Conservation (phyloP, 2,113 vertebrate species). For the Murina feae region DNA sequence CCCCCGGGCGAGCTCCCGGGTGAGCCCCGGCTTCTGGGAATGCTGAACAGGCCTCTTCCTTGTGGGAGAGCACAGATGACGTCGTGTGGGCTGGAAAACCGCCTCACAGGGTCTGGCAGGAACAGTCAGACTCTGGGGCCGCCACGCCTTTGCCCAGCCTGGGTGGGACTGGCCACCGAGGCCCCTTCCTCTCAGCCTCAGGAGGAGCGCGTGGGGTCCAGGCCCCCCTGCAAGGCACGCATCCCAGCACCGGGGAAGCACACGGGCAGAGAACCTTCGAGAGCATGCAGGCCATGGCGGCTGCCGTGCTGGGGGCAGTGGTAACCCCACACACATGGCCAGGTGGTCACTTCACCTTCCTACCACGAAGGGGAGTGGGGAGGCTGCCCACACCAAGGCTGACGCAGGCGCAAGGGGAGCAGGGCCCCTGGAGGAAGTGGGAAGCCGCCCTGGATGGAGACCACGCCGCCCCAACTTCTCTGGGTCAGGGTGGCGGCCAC, state of each 20-base stretch:
- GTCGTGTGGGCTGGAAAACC: fast-evolving
- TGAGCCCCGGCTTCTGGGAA: neutral
- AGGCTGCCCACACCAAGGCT: neutral
- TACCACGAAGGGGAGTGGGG: neutral
- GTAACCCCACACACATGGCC: fast-evolving
- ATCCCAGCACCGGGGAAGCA: fast-evolving
- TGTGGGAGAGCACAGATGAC: fast-evolving
- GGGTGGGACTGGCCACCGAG: fast-evolving
- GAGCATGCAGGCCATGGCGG: neutral
- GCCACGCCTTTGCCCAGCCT: fast-evolving
- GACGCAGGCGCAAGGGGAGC: neutral
- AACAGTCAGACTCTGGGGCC: neutral
- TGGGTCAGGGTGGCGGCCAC: neutral
- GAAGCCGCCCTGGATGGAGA: fast-evolving
- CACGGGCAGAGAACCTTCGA: neutral
- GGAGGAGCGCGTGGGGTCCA: too few relatives aligned
- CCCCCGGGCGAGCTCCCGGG: neutral
- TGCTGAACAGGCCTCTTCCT: neutral
- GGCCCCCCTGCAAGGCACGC: fast-evolving
- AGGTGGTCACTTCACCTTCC: fast-evolving
- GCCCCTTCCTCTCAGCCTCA: fast-evolving
- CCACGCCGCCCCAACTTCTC: too few relatives aligned
- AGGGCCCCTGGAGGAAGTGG: fast-evolving
- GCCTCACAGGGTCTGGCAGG: neutral
- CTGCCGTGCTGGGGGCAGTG: neutral